Evolutionary conservation across 2,888 invertebrate genomes (phyloP).

Genomic region (Pomacea canaliculata): DNA sequence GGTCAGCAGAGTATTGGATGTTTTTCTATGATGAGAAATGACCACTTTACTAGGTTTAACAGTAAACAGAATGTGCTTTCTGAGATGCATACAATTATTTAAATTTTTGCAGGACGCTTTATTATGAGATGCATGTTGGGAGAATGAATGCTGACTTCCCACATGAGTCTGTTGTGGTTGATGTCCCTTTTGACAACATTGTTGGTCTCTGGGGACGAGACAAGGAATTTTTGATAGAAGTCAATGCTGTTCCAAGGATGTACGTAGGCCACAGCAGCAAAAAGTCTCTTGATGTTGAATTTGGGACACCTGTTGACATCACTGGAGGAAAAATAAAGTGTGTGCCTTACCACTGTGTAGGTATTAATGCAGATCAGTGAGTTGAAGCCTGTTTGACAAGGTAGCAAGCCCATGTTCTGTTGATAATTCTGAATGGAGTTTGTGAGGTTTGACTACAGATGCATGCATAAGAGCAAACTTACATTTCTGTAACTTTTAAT

Average conservation of each 20-base stretch:
- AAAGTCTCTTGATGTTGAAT: neutral
- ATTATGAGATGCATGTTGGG: neutral
- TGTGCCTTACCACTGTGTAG: neutral
- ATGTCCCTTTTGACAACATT: neutral
- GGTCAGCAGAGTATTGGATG: too few relatives aligned
- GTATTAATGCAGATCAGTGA: neutral
- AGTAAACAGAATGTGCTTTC: neutral
- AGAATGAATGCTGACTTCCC: neutral
- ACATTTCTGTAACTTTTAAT: too few relatives aligned
- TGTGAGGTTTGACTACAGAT: too few relatives aligned
- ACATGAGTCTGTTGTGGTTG: neutral
- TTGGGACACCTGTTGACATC: neutral
- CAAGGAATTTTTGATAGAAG: neutral
- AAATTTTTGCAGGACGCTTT: neutral
- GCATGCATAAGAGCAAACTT: too few relatives aligned
- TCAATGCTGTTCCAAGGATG: neutral
- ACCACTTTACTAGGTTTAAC: too few relatives aligned
- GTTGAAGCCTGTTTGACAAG: too few relatives aligned
- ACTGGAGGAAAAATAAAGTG: neutral
- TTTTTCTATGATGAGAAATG: too few relatives aligned
- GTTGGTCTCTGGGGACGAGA: slow-evolving; percentile 1
- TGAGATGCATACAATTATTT: neutral
- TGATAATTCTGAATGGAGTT: too few relatives aligned
- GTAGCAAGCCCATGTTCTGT: too few relatives aligned
- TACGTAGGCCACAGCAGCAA: neutral